A percentile compares a stretch with the other conserved stretches of the same genome.
Evolutionary conservation across 2,797 vertebrate species (phyloP).

Genomic region (Poeciliopsis gracilis): DNA sequence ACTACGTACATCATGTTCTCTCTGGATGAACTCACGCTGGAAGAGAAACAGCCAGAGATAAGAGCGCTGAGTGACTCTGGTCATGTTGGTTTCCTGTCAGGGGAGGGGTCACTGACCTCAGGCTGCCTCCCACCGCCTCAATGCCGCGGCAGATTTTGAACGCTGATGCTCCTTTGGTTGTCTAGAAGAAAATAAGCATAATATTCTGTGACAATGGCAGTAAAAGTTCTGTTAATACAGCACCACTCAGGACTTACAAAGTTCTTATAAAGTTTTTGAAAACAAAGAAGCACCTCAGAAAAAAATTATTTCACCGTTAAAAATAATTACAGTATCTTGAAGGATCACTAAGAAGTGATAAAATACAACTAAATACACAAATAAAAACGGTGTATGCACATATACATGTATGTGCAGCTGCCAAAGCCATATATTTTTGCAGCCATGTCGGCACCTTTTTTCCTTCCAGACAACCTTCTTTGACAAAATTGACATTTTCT

Average conservation of each 20-base stretch:
- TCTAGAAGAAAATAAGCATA: slow-evolving; percentile 74
- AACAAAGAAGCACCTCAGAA: not conserved
- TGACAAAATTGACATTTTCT: not conserved
- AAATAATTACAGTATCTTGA: not conserved
- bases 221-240: not conserved
- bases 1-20: slow-evolving; percentile 91
- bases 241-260: not conserved
- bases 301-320: not conserved
- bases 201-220: not conserved
- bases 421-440: not conserved
- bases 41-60: slow-evolving; percentile 38
- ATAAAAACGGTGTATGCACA: not conserved
- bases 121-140: slow-evolving; percentile 91
- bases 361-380: not conserved
- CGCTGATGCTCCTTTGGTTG: slow-evolving; percentile 95
- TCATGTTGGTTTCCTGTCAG: not conserved
- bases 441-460: not conserved
- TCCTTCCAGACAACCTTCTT: not conserved
- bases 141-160: slow-evolving; percentile 94
- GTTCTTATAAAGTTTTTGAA: not conserved
- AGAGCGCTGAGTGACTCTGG: not conserved
- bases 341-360: not conserved
- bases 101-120: slow-evolving; percentile 82
- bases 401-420: no score
- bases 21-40: slow-evolving; percentile 89